These are phyloP conservation scores for Eulacestoma nigropectus DNA, from an alignment of 2,113 vertebrate species.

Conservation along the genomic window DNA sequence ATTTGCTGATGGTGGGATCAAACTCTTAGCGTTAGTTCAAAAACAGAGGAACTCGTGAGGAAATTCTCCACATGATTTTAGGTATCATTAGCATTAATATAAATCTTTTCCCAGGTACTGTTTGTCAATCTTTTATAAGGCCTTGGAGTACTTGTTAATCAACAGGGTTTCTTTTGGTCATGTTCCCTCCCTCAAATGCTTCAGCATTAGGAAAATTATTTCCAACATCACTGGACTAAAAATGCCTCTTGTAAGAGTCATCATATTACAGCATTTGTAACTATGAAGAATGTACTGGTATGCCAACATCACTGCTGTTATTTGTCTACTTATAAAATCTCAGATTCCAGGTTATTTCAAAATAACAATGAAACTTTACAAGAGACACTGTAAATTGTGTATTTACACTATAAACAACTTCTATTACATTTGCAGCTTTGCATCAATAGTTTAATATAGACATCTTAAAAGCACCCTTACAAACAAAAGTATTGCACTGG, in stretches of 20 bases:
- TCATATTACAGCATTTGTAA: background rate
- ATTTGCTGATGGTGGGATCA: background rate
- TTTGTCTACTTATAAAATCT: background rate
- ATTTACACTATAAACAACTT: conserved; percentile 34
- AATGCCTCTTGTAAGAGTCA: background rate
- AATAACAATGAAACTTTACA: background rate
- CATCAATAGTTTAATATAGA: background rate
- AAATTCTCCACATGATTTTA: background rate
- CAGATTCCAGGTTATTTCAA: background rate
- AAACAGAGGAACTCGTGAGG: background rate
- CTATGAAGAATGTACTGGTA: background rate
- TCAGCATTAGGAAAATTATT: background rate
- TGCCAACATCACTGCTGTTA: background rate
- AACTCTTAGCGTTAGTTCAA: background rate
- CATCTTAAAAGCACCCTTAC: conserved; percentile 38
- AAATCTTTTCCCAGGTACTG: background rate
- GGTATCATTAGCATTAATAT: background rate
- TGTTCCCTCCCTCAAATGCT: background rate
- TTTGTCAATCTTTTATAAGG: background rate
- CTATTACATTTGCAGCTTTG: background rate
- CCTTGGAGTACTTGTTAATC: background rate
- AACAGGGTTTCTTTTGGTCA: background rate
- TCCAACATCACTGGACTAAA: background rate
- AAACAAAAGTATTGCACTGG: conserved; percentile 54
- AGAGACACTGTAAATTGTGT: background rate